Conservation (phyloP, 2,888 invertebrate genomes). For the Mycalesis mineus region DNA sequence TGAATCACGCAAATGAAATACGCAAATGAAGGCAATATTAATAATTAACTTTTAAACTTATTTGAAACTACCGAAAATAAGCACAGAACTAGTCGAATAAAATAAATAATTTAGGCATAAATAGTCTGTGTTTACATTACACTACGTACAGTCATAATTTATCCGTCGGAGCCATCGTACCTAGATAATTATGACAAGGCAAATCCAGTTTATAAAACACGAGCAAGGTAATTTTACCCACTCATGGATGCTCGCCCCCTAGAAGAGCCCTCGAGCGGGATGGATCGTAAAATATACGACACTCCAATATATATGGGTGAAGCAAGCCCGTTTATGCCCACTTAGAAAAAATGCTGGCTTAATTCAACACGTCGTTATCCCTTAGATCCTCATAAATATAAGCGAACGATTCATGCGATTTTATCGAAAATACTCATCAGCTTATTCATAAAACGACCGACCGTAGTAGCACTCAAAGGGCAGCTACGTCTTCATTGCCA, state of each 20-base stretch:
- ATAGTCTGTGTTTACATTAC: neutral
- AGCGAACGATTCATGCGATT: constrained; percentile 63
- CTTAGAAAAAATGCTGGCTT: constrained; percentile 75
- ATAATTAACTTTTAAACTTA: too few relatives aligned
- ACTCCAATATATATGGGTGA: constrained; percentile 68
- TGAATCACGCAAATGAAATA: too few relatives aligned
- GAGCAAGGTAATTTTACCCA: constrained; percentile 65
- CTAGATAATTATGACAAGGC: constrained; percentile 17
- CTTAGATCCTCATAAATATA: constrained; percentile 57
- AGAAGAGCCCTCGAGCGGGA: constrained; percentile 61
- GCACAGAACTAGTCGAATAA: neutral
- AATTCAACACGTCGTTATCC: constrained; percentile 67
- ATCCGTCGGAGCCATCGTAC: neutral
- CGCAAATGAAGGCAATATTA: too few relatives aligned
- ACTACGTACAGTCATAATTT: neutral
- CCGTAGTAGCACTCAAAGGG: neutral
- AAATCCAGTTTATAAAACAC: constrained; percentile 53
- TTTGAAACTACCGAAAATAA: too few relatives aligned
- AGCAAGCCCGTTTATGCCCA: constrained; percentile 69
- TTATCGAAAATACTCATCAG: constrained; percentile 52
- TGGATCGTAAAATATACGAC: constrained; percentile 75
- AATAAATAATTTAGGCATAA: neutral
- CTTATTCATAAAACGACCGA: constrained; percentile 33
- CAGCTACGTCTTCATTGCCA: neutral
- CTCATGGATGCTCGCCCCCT: constrained; percentile 58